Evolutionary conservation across 2,888 invertebrate genomes (phyloP), one percentile per base, ranked within the genome.

Genomic region (Sesia apiformis): DNA sequence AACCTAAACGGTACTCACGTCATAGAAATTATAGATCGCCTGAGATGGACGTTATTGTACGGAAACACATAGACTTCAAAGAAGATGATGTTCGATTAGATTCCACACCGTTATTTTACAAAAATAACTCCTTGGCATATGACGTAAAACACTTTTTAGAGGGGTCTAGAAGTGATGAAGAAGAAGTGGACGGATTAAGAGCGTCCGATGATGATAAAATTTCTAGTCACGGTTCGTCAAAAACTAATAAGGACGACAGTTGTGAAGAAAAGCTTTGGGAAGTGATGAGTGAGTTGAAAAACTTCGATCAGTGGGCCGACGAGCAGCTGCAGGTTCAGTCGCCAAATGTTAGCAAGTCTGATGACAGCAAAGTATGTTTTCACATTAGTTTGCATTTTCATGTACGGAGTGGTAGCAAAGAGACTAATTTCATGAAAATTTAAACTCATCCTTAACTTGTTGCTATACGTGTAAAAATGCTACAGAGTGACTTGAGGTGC

Each of bases 221-320:
- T 50, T 74, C 78, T 70, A 80, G 81, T 76, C 77, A 70, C 39
- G 60, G 60, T 54, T 72, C 76, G 5, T 65, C 65, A 0, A 64
- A 60, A n/a, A 58, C 57, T 38, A 60, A 55, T 53, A 78, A 70
- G 54, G 68, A 74, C 52, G 75, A 71, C 23, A 72, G 68, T 53
- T 66, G 71, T 53, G 80, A 81, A 51, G 84, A 79, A 6, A 84
- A 82, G 58, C 66, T 88, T 43, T 79, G 78, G 78, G 87, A 87
- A 58, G 84, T 84, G 60, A 84, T 88, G 84, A 81, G 76, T 46
- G 87, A 88, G 62, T 59, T 89, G 63, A 82, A 81, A 55, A 76
- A 75, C 59, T 79, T 88, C 41, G 87, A 88, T 60, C 74, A 75
- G 60, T 87, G 87, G 86, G 87, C 86, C 0, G 87, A 87, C 56